These are phyloP conservation scores for Aromia moschata DNA, from an alignment of 2,888 invertebrate species.

Conservation along the genomic window DNA sequence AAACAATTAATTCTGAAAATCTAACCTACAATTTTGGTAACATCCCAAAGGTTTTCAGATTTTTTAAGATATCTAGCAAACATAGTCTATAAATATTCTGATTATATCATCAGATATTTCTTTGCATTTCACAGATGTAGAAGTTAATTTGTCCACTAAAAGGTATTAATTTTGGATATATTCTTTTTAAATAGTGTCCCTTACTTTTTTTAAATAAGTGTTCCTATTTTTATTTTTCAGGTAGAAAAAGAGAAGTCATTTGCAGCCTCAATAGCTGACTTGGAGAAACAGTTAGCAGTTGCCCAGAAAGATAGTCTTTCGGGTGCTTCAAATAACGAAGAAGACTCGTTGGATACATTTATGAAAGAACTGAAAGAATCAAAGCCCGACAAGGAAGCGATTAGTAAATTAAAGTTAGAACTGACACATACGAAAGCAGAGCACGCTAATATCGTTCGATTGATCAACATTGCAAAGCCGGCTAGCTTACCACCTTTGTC, in stretches of 20 bases:
- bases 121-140: too few relatives aligned
- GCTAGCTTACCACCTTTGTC: conserved; percentile 68
- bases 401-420: conserved; percentile 75
- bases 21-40: too few relatives aligned
- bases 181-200: too few relatives aligned
- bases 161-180: conserved; percentile 7
- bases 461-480: conserved; percentile 81
- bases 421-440: conserved; percentile 76
- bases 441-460: conserved; percentile 71
- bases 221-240: conserved; percentile 60
- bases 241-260: conserved; percentile 69
- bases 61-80: too few relatives aligned
- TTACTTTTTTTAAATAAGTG: conserved; percentile 9
- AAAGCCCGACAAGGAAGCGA: conserved; percentile 65
- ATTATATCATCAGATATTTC: too few relatives aligned
- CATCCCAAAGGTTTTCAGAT: too few relatives aligned
- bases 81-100: too few relatives aligned
- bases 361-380: conserved; percentile 74
- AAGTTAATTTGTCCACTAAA: too few relatives aligned
- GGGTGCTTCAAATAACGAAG: conserved; percentile 59
- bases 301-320: conserved; percentile 57
- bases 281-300: conserved; percentile 66
- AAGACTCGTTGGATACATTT: conserved; percentile 84
- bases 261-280: conserved; percentile 66
- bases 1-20: too few relatives aligned